A percentile compares a stretch with the other conserved stretches of the same genome.
Conservation (phyloP, 2,113 vertebrate genomes). For the Syngnathus typhle region DNA sequence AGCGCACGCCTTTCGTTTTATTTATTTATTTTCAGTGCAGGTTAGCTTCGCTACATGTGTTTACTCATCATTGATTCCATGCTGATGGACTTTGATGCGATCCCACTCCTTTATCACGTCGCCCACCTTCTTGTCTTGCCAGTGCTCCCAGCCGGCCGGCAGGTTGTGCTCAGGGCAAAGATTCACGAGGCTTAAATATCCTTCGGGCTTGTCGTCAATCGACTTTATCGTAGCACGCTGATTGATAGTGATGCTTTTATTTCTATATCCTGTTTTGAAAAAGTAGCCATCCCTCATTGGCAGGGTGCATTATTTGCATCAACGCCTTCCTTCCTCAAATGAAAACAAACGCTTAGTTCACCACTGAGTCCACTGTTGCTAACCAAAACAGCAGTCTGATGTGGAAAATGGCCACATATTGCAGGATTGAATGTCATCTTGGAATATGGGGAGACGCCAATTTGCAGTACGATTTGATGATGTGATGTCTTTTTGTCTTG, state of each 20-base stretch:
- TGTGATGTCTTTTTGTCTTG: neutral
- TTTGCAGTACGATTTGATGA: neutral
- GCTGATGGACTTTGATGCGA: neutral
- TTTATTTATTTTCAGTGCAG: conserved; percentile 31
- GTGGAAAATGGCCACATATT: neutral
- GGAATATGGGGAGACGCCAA: neutral
- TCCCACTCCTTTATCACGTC: neutral
- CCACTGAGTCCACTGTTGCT: too few relatives aligned
- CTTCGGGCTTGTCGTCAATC: neutral
- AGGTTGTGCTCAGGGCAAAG: neutral
- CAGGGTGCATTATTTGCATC: neutral
- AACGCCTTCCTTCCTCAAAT: neutral
- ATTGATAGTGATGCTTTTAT: neutral
- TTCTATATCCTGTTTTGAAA: neutral
- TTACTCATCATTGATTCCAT: conserved; percentile 33
- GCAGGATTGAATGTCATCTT: neutral
- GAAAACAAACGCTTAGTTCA: neutral
- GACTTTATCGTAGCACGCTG: neutral
- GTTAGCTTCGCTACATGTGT: conserved; percentile 8
- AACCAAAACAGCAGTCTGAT: neutral
- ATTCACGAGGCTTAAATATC: neutral
- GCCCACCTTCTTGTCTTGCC: neutral
- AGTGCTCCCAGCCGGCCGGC: neutral
- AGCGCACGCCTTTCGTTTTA: neutral
- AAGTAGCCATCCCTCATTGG: neutral